Conservation (phyloP, 2,888 invertebrate species). For the Heliconius cydno region DNA sequence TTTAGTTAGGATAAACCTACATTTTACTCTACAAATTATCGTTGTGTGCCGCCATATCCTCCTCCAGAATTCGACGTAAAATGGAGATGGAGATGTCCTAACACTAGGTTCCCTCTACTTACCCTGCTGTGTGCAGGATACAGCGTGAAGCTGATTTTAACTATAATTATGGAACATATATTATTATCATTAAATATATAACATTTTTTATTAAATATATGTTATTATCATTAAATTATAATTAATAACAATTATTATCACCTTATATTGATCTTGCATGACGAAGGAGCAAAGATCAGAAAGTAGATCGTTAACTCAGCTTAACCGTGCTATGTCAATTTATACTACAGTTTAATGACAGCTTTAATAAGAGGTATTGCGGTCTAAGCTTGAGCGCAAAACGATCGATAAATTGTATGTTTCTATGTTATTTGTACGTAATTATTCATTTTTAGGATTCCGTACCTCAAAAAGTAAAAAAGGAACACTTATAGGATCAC, state of each 20-base stretch:
- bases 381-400: slow-evolving; percentile 43
- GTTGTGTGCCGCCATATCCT: no score
- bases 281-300: slow-evolving; percentile 7
- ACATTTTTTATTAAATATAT: background rate
- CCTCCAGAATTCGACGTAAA: no score
- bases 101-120: no score
- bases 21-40: no score
- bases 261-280: background rate
- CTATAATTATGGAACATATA: background rate
- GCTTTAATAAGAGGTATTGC: slow-evolving; percentile 41
- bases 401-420: slow-evolving; percentile 45
- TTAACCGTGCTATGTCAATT: slow-evolving; percentile 17
- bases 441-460: background rate
- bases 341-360: slow-evolving; percentile 40
- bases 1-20: background rate
- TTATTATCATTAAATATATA: no score
- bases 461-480: no score
- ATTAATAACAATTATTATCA: background rate
- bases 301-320: background rate
- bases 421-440: slow-evolving; percentile 11
- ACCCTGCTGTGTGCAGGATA: no score
- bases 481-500: no score
- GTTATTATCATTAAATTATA: no score
- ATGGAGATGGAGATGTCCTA: no score
- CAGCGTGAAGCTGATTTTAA: no score